Conservation (phyloP, 2,888 invertebrate genomes). For the Petrophora chlorosata region DNA sequence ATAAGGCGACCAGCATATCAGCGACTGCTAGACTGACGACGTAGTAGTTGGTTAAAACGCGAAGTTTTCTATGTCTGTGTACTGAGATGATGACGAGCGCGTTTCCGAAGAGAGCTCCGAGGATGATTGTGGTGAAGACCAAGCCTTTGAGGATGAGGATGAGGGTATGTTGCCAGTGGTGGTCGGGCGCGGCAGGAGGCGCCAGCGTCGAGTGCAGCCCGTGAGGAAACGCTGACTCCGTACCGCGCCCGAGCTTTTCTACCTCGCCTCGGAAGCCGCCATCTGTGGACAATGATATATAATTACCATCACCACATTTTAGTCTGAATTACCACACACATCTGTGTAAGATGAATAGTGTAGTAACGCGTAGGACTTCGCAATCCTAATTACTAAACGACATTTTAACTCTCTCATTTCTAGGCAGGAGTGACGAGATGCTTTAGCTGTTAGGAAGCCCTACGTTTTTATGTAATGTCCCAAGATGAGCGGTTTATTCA, state of each 20-base stretch:
- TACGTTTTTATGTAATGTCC: no score
- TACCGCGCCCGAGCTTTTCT: constrained; percentile 79
- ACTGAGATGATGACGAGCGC: constrained; percentile 95
- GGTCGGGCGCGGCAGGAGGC: constrained; percentile 75
- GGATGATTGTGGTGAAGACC: constrained; percentile 93
- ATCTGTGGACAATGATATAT: constrained; percentile 56
- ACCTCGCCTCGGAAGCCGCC: constrained; percentile 72
- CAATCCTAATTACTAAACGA: no score
- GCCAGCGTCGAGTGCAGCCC: constrained; percentile 79
- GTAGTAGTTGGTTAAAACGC: constrained; percentile 97
- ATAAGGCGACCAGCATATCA: constrained; percentile 95
- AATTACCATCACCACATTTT: no score
- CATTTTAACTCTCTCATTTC: no score
- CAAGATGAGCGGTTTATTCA: no score
- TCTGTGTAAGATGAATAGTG: no score
- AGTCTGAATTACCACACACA: background rate
- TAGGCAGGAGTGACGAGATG: no score
- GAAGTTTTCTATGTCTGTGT: constrained; percentile 90
- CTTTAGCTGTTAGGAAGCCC: no score
- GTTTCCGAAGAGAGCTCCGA: constrained; percentile 95
- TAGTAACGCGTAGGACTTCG: no score
- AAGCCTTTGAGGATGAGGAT: constrained; percentile 88
- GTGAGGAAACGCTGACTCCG: constrained; percentile 74
- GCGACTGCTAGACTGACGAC: constrained; percentile 97
- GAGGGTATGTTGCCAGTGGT: constrained; percentile 74